These are phyloP conservation scores for Brenthis ino DNA, from an alignment of 2,888 invertebrate genomes.

Conservation along the genomic window DNA sequence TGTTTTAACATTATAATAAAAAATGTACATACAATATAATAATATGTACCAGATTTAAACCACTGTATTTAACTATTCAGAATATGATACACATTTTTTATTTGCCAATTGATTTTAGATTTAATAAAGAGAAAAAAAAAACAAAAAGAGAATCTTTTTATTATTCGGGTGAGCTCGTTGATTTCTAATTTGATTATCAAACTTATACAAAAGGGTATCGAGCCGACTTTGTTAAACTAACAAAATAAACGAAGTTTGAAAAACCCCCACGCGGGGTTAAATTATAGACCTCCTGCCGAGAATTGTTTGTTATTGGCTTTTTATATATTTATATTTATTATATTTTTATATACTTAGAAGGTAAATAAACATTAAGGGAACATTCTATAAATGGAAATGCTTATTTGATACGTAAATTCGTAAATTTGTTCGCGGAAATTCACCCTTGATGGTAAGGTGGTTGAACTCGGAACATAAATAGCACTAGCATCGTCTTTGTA, in stretches of 20 bases:
- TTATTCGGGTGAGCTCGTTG: constrained; percentile 16
- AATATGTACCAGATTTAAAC: too few relatives aligned
- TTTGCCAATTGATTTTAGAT: background rate
- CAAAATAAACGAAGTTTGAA: constrained; percentile 42
- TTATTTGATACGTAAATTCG: constrained; percentile 34
- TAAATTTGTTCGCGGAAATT: constrained; percentile 58
- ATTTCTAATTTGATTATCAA: constrained; percentile 37
- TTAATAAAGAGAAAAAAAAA: background rate
- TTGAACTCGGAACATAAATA: constrained; percentile 74
- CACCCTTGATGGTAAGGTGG: constrained; percentile 60
- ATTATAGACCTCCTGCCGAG: constrained; percentile 45
- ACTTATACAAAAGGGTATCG: constrained; percentile 39
- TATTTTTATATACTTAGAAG: background rate
- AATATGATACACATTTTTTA: too few relatives aligned
- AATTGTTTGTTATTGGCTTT: constrained; percentile 43
- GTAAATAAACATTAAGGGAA: constrained; percentile 1
- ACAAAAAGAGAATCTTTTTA: constrained; percentile 5
- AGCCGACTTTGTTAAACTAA: constrained; percentile 38
- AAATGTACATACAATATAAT: too few relatives aligned
- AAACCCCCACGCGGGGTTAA: constrained; percentile 44
- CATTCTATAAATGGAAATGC: constrained; percentile 8
- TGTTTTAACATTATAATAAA: too few relatives aligned
- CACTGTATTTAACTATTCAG: too few relatives aligned
- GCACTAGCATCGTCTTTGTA: constrained; percentile 52
- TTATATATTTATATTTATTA: constrained; percentile 11